Conservation (phyloP, 2,113 vertebrate species). For the Candoia aspera region DNA sequence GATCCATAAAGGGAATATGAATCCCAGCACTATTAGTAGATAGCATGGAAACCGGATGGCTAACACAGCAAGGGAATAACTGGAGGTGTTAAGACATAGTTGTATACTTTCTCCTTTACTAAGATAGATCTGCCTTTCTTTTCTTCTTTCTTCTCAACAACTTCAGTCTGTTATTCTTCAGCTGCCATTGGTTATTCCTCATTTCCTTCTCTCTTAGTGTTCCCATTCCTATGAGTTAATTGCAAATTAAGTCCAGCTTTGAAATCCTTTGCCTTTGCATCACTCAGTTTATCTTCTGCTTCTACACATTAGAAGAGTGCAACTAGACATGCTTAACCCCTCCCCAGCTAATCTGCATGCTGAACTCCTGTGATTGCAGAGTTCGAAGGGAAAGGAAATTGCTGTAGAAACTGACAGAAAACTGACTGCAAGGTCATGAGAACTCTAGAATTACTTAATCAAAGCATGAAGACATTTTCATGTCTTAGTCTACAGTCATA, state of each 20-base stretch:
- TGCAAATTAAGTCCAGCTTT: background rate
- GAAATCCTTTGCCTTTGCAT: background rate
- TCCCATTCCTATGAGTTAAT: background rate
- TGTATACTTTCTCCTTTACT: background rate
- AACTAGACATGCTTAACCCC: background rate
- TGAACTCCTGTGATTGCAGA: background rate
- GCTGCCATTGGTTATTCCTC: background rate
- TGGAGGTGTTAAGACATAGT: background rate
- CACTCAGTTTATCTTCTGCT: background rate
- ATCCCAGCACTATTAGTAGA: background rate
- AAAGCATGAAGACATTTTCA: slow-evolving; percentile 21
- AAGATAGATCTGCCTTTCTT: background rate
- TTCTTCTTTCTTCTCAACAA: background rate
- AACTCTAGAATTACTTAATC: slow-evolving; percentile 9
- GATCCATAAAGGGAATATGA: background rate
- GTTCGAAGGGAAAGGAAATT: background rate
- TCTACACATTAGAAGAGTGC: background rate
- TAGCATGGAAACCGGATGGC: background rate
- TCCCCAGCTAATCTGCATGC: background rate
- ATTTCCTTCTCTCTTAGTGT: background rate
- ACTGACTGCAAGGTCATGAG: background rate
- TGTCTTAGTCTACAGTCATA: background rate
- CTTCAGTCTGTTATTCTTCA: background rate
- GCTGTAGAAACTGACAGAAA: background rate
- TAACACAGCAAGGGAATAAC: background rate